Percentiles rank a stretch among this genome's conserved stretches.
phyloP scores from a whole-genome alignment of 2,113 vertebrate genomes.

The Dromaius novaehollandiae region DNA sequence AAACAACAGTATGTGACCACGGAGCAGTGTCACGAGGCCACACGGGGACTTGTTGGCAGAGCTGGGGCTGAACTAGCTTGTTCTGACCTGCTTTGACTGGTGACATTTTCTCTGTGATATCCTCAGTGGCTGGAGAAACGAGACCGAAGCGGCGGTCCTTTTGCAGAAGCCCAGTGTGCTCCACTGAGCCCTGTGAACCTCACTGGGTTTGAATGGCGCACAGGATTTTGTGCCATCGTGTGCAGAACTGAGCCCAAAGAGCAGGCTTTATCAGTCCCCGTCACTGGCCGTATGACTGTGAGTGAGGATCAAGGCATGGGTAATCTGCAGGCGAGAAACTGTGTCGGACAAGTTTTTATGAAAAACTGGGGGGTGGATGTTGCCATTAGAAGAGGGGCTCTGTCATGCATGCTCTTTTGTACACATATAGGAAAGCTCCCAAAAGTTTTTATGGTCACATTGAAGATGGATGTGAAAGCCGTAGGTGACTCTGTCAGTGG shows the following conservation, averaged over 20 bases:
- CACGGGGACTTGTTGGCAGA: background rate
- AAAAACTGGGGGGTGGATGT: background rate
- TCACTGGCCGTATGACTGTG: background rate
- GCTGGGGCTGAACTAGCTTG: background rate
- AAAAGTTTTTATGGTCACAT: background rate
- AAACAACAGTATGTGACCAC: background rate
- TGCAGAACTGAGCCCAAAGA: background rate
- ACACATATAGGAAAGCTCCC: background rate
- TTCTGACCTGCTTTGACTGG: background rate
- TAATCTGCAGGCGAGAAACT: background rate
- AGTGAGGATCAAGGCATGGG: accelerated
- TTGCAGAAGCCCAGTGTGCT: background rate
- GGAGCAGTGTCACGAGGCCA: background rate
- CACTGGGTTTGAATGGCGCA: too few species aligned
- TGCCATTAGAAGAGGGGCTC: background rate
- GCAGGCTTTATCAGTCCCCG: background rate
- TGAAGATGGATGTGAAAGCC: background rate
- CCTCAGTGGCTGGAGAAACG: background rate
- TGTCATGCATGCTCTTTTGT: background rate
- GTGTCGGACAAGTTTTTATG: background rate
- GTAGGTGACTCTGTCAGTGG: background rate
- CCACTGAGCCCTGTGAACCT: background rate
- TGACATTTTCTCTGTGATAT: background rate
- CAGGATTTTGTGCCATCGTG: too few species aligned
- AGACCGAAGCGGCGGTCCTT: too few species aligned